A percentile compares a stretch with the other conserved stretches of the same genome.
phyloP scores from a whole-genome alignment of 1,140 invertebrate species.

The Drosophila rhopaloa region DNA sequence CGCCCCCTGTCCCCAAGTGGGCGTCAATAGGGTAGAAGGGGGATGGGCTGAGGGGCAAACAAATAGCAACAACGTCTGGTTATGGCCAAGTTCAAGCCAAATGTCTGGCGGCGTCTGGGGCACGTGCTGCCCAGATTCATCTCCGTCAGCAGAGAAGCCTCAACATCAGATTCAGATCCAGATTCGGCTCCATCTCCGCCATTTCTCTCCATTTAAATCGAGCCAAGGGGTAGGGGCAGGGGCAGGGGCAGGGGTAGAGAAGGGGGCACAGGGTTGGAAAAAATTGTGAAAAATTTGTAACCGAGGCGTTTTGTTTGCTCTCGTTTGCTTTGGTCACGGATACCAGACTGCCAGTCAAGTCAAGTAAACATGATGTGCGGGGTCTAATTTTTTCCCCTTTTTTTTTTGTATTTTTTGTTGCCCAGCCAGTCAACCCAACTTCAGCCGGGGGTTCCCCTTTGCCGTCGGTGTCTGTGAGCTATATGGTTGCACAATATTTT shows the following conservation, averaged over 20 bases:
- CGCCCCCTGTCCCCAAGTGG: not conserved
- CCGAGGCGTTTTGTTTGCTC: constrained; percentile 69
- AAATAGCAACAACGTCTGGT: constrained; percentile 30
- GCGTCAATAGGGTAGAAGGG: not conserved
- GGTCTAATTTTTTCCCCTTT: constrained; percentile 69
- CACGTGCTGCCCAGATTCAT: constrained; percentile 79
- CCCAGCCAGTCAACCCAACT: constrained; percentile 9
- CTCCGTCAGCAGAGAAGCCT: constrained; percentile 65
- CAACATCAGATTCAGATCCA: constrained; percentile 35
- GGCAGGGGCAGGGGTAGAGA: not conserved
- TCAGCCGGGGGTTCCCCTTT: not conserved
- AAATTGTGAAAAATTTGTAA: constrained; percentile 79
- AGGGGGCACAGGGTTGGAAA: constrained; percentile 13
- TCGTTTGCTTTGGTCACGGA: constrained; percentile 63
- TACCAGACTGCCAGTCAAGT: constrained; percentile 67
- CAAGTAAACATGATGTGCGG: constrained; percentile 78
- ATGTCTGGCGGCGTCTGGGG: constrained; percentile 54
- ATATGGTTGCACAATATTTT: constrained; percentile 72
- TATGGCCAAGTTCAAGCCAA: constrained; percentile 62
- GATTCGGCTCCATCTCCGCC: constrained; percentile 46
- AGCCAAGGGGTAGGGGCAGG: not conserved
- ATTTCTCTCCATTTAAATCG: constrained; percentile 78
- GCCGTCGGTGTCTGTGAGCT: constrained; percentile 31
- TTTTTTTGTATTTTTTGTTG: not conserved
- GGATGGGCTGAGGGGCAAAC: constrained; percentile 1